A percentile compares a stretch with the other conserved stretches of the same genome.
Conservation (phyloP, 2,797 vertebrate species). For the Xerus rutilus region DNA sequence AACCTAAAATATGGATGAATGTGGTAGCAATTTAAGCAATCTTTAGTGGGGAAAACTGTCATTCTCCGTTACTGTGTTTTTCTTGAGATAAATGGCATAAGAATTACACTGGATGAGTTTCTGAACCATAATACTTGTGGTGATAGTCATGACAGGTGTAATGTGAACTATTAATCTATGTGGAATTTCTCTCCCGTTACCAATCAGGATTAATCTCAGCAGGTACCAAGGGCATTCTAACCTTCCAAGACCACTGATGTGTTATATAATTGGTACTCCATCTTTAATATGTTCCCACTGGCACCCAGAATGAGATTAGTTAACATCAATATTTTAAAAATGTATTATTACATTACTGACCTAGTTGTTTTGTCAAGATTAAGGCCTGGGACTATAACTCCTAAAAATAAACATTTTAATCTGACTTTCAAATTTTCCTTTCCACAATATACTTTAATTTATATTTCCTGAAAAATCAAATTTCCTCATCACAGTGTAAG, state of each 20-base stretch:
- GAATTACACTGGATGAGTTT: slow-evolving; percentile 45
- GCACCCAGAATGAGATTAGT: not conserved
- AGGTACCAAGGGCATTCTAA: slow-evolving; percentile 71
- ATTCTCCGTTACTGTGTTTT: not conserved
- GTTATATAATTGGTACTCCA: slow-evolving; percentile 10
- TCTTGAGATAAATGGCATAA: slow-evolving; percentile 37
- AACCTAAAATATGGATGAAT: slow-evolving; percentile 45
- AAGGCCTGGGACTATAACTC: not conserved
- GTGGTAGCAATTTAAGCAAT: not conserved
- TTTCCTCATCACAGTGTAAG: not conserved
- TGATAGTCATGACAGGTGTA: slow-evolving; percentile 63
- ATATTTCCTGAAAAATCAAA: not conserved
- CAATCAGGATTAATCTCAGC: slow-evolving; percentile 72
- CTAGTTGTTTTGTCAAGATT: not conserved
- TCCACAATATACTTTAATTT: not conserved
- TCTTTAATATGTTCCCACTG: slow-evolving; percentile 27
- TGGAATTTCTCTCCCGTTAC: slow-evolving; percentile 75
- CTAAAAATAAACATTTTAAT: slow-evolving; percentile 33
- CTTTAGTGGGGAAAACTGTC: slow-evolving; percentile 17
- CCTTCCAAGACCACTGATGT: slow-evolving; percentile 67
- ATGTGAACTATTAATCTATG: slow-evolving; percentile 75
- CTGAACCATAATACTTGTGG: not conserved
- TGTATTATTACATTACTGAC: not conserved
- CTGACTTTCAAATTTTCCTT: not conserved
- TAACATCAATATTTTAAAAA: slow-evolving; percentile 63